phyloP scores from a whole-genome alignment of 2,797 vertebrate genomes.

The Chaunax sp. region DNA sequence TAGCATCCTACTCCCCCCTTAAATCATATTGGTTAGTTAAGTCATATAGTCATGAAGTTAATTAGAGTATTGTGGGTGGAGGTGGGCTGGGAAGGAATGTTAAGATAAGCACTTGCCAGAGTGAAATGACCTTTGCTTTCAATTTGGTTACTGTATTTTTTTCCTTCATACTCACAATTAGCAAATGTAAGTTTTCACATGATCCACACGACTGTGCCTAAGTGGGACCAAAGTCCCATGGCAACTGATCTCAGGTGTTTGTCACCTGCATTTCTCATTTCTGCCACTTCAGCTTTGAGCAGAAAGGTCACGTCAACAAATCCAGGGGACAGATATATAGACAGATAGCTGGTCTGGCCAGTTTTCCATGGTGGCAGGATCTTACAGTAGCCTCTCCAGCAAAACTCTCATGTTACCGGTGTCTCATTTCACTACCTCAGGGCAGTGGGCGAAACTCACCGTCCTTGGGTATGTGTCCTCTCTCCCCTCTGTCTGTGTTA shows the following conservation, averaged over 20 bases:
- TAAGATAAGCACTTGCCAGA: slow-evolving; percentile 4
- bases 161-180: slow-evolving; percentile 12
- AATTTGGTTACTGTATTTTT: slow-evolving; percentile 18
- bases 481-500: slow-evolving; percentile 63
- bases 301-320: slow-evolving; percentile 81
- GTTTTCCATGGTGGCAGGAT: slow-evolving; percentile 78
- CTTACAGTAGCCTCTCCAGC: slow-evolving; percentile 75
- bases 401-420: slow-evolving; percentile 79
- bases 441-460: slow-evolving; percentile 72
- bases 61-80: slow-evolving; percentile 5
- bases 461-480: slow-evolving; percentile 76
- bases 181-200: slow-evolving; percentile 8
- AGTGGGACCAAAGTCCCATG: slow-evolving; percentile 21
- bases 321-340: slow-evolving; percentile 80
- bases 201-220: slow-evolving; percentile 1
- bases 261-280: slow-evolving; percentile 71
- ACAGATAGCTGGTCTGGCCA: slow-evolving; percentile 74
- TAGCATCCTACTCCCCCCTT: slow-evolving; percentile 18
- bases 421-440: slow-evolving; percentile 84
- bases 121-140: slow-evolving; percentile 8
- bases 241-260: slow-evolving; percentile 58
- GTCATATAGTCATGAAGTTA: slow-evolving; percentile 1
- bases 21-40: slow-evolving; percentile 28
- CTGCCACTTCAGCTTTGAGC: slow-evolving; percentile 70
- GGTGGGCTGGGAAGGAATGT: slow-evolving; percentile 1